Base-by-base conservation (phyloP, 2,797 vertebrate genomes). In the Channa striata region DNA sequence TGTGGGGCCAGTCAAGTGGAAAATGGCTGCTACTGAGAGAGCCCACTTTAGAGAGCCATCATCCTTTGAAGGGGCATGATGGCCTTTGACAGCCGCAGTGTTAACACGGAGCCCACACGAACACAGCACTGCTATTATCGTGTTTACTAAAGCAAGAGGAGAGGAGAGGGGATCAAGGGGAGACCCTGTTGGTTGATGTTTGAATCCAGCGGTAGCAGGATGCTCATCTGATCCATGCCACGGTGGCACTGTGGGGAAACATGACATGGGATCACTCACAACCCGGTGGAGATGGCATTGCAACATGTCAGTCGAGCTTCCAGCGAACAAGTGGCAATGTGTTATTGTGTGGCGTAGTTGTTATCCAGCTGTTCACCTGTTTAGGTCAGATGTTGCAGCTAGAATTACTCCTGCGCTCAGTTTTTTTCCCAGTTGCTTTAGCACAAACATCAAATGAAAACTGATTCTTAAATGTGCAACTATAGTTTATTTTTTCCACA, bases 21-120 rank as follows among this genome's bases (percentile, higher is more conserved):
- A 94, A 94, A 94, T 94, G 92, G 93, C 87, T 88, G 88, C 91
- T 87, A 85, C 90, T 52, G 83, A 91, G 91, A 90, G 90, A 92
- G 89, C 87, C 89, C 92, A 94, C 91, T 94, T 93, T 92, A 94
- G 92, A 94, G 92, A 92, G 91, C 85, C 91, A 89, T 94, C 93
- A 93, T 87, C 86, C 86, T 94, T 94, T 94, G 92, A 94, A 89
- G 90, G 88, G 90, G 83, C 85, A 83, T 91, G 93, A 94, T 94
- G 93, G 90, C 89, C 92, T 91, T 87, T 93, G 93, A 93, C 93
- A 93, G 87, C 73, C 90, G 42, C 90, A 88, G 91, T 92, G 93
- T 93, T 93, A 93, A 93, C 90, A 91, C 13, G 79, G 87, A 88
- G 85, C 77, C 84, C 88, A 71, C 87, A 87, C 66, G 54, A 87